A percentile compares a stretch with the other conserved stretches of the same genome.
Evolutionary conservation across 2,113 vertebrate species (phyloP).

Genomic region (Heptranchias perlo): DNA sequence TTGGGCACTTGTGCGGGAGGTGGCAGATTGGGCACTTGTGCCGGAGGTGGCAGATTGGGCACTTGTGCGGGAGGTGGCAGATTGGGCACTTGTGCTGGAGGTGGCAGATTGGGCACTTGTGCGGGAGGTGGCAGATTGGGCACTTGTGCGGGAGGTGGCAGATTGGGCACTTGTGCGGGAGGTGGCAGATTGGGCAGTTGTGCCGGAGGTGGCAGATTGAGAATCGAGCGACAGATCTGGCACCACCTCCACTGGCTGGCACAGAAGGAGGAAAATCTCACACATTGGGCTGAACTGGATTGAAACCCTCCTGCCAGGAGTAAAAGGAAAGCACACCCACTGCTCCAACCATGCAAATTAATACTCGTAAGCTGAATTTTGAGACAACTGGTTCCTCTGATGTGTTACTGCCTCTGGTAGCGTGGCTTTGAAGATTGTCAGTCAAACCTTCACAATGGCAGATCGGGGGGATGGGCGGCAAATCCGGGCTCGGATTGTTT

Average conservation of each 20-base stretch:
- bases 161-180: no score
- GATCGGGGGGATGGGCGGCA: not conserved
- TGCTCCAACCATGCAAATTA: not conserved
- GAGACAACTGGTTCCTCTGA: not conserved
- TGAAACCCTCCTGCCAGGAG: not conserved
- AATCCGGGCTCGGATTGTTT: not conserved
- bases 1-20: no score
- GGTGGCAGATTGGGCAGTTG: not conserved
- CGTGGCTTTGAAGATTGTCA: not conserved
- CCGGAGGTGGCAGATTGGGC: not conserved
- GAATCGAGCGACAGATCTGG: no score
- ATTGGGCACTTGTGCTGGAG: not conserved
- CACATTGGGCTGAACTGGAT: not conserved
- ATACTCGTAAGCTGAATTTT: not conserved
- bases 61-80: no score
- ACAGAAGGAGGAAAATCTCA: no score
- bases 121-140: not conserved
- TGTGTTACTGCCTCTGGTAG: not conserved
- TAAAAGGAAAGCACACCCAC: not conserved
- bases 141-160: not conserved
- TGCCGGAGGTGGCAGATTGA: not conserved
- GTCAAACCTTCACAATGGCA: not conserved
- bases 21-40: not conserved
- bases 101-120: no score
- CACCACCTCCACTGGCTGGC: not conserved